Percentiles rank a stretch among this genome's conserved stretches.
phyloP scores from a whole-genome alignment of 1,140 invertebrate genomes.

The Linepithema humile region DNA sequence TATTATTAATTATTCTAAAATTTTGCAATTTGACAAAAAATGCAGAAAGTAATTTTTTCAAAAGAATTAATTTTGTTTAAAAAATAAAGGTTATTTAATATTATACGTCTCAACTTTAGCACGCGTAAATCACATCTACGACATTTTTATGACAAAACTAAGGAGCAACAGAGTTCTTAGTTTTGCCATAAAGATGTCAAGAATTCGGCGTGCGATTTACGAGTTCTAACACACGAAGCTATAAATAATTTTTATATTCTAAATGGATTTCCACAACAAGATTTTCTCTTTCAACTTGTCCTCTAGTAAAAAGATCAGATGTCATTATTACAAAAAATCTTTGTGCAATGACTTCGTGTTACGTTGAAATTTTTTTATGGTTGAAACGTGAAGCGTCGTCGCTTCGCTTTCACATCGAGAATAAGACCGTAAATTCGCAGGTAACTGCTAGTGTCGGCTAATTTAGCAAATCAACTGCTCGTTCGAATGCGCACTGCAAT shows the following conservation, averaged over 20 bases:
- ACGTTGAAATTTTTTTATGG: background rate
- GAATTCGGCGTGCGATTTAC: background rate
- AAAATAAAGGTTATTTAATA: background rate
- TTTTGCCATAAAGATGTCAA: background rate
- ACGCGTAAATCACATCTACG: background rate
- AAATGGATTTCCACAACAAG: background rate
- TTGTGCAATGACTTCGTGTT: background rate
- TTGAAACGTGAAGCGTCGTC: background rate
- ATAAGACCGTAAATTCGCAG: background rate
- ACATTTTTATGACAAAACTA: slow-evolving; percentile 5
- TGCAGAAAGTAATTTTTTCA: background rate
- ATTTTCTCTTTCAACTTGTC: background rate
- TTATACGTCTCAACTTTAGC: background rate
- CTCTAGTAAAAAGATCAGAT: background rate
- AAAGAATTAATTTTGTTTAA: background rate
- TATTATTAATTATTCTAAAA: background rate
- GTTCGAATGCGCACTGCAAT: background rate
- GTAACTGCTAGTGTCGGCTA: background rate
- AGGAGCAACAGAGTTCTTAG: background rate
- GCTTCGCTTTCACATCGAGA: background rate
- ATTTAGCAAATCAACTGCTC: background rate
- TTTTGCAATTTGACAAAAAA: background rate
- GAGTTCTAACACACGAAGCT: too few species aligned
- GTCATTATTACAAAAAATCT: background rate
- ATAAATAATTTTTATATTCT: background rate